Base-by-base conservation (phyloP, 2,888 invertebrate genomes). In the Drosophila siamana region DNA sequence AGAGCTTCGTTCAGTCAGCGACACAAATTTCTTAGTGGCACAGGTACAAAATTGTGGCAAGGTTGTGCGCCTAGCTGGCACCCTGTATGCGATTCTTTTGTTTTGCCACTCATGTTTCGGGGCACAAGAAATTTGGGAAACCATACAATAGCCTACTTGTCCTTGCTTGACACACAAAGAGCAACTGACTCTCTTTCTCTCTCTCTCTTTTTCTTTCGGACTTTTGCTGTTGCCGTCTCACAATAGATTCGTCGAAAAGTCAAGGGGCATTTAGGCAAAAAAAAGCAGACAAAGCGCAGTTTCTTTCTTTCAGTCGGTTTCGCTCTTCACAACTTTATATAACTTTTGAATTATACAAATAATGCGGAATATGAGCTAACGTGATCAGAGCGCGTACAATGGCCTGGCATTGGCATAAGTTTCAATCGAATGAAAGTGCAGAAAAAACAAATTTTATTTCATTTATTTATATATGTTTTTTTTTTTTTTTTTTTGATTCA, bases 141-240 rank as follows among this genome's bases (percentile, higher is more conserved):
- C 60, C 65, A 50, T 65, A 65, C 65, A 65, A 65, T 65, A 33
- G 57, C 22, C 38, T 52, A 60, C 60, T 60, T 60, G 65, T 65
- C 65, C 65, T 65, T 65, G 65, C 65, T 47, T 52, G 52, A 52
- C 65, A 65, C 44, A 65, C 51, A 59, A 62, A 61, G 61, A 30
- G 43, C 43, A 55, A 55, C n/a, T 13, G 13, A 1, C 33, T 6
- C 7, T 46, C 40, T 5, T 3, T 22, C 30, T 13, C 54, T 22
- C 1, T 43, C 19, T 11, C 3, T 3, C 9, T 11, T 16, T 8
- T n/a, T n/a, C n/a, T n/a, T n/a, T n/a, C n/a, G n/a, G n/a, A n/a
- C n/a, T n/a, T 9, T 30, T 9, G 7, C 15, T 38, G 15, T 11
- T 24, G 4, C 13, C 40, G 9, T 19, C 15, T 38, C 41, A 43